A percentile compares a stretch with the other conserved stretches of the same genome.
Conservation (phyloP, 2,888 invertebrate species). For the Herminia tarsipennalis region DNA sequence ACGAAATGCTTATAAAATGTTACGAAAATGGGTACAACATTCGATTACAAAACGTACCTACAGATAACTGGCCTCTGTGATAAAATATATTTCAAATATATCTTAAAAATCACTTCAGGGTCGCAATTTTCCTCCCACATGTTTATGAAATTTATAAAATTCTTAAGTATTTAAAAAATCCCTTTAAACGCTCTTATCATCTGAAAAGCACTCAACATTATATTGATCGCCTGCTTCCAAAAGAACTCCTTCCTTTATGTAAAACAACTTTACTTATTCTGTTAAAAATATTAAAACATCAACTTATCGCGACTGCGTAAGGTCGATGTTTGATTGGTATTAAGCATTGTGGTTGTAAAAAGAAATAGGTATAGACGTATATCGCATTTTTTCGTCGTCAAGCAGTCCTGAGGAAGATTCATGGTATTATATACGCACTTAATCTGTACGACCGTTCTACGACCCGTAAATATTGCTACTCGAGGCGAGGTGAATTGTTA, state of each 20-base stretch:
- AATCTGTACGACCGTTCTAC: conserved; percentile 46
- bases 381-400: conserved; percentile 55
- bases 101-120: conserved; percentile 3
- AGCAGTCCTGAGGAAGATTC: conserved; percentile 39
- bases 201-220: conserved; percentile 52
- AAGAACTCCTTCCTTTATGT: conserved; percentile 48
- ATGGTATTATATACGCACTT: conserved; percentile 51
- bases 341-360: conserved; percentile 17
- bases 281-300: not conserved
- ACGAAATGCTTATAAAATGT: not conserved
- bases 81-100: conserved; percentile 1
- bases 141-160: conserved; percentile 27
- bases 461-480: conserved; percentile 51
- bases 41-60: not conserved
- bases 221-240: conserved; percentile 62
- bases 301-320: conserved; percentile 21
- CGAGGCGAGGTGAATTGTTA: conserved; percentile 44
- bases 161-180: conserved; percentile 38
- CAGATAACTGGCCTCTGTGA: not conserved
- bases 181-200: conserved; percentile 44
- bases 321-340: conserved; percentile 30
- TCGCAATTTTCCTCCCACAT: conserved; percentile 6
- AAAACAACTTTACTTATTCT: conserved; percentile 10
- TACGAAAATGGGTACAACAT: not conserved
- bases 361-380: conserved; percentile 46